These are phyloP conservation scores for Drosophila algonquin DNA, from an alignment of 2,888 invertebrate genomes.

Conservation along the genomic window DNA sequence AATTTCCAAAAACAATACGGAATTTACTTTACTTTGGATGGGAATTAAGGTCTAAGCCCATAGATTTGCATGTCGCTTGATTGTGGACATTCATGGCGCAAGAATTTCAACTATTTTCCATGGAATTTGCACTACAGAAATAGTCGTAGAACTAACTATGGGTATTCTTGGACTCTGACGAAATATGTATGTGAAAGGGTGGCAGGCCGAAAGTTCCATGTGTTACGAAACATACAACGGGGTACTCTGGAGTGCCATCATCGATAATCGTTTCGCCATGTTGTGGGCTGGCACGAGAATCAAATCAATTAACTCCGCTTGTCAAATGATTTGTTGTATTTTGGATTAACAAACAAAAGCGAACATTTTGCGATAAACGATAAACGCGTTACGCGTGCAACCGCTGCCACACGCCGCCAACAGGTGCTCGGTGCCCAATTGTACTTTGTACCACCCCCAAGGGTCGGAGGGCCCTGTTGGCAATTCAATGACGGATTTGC, in stretches of 20 bases:
- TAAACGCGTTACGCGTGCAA: slow-evolving; percentile 19
- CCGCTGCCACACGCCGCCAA: slow-evolving; percentile 24
- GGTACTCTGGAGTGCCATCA: slow-evolving; percentile 14
- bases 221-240: neutral
- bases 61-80: neutral
- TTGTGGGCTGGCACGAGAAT: slow-evolving; percentile 56
- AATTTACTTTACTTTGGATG: slow-evolving; percentile 41
- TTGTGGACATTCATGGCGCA: neutral
- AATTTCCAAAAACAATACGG: slow-evolving; percentile 24
- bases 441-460: neutral
- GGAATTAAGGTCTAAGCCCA: neutral
- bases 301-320: slow-evolving; percentile 68
- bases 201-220: neutral
- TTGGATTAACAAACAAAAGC: slow-evolving; percentile 59
- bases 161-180: neutral
- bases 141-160: neutral
- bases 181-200: neutral
- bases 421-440: slow-evolving; percentile 10
- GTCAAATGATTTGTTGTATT: slow-evolving; percentile 70
- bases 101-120: neutral
- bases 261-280: slow-evolving; percentile 10
- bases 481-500: no score
- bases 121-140: no score
- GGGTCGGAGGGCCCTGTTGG: no score
- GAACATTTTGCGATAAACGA: slow-evolving; percentile 54